Evolutionary conservation across 2,888 invertebrate species (phyloP).

Genomic region (Callyntrura sp.): DNA sequence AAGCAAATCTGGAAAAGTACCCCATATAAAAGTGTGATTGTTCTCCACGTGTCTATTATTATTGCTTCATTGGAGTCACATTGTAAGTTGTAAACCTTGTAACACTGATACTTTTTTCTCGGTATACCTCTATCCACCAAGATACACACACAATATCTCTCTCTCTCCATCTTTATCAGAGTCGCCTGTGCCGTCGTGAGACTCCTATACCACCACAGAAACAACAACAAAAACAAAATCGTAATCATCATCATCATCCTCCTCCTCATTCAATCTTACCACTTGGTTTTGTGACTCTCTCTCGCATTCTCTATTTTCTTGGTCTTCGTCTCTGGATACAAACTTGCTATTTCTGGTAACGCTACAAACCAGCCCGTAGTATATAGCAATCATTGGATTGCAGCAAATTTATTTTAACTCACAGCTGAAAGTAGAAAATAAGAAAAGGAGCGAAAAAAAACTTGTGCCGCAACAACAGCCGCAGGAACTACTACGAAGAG

Average conservation of each 20-base stretch:
- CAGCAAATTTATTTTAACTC: constrained; percentile 51
- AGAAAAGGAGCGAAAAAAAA: constrained; percentile 19
- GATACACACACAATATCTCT: constrained; percentile 2
- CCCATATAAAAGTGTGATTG: constrained; percentile 40
- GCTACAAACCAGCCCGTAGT: constrained; percentile 5
- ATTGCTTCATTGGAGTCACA: not conserved
- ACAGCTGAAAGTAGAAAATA: not conserved
- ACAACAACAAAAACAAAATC: constrained; percentile 50
- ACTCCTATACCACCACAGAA: constrained; percentile 55
- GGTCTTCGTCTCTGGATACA: constrained; percentile 39
- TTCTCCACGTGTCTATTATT: constrained; percentile 63
- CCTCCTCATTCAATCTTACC: constrained; percentile 60
- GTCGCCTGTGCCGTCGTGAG: not conserved
- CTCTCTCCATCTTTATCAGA: no score
- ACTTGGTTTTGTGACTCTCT: constrained; percentile 61
- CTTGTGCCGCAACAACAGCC: constrained; percentile 71
- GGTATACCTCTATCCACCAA: not conserved
- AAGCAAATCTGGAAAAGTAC: constrained; percentile 33
- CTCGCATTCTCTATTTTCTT: not conserved
- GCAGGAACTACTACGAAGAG: constrained; percentile 50
- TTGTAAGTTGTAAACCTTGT: not conserved
- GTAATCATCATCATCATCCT: constrained; percentile 43
- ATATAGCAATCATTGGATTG: constrained; percentile 45
- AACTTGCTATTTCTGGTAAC: constrained; percentile 13
- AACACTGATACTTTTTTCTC: not conserved